Evolutionary conservation across 2,113 vertebrate species (phyloP).

Genomic region (Salminus brasiliensis): DNA sequence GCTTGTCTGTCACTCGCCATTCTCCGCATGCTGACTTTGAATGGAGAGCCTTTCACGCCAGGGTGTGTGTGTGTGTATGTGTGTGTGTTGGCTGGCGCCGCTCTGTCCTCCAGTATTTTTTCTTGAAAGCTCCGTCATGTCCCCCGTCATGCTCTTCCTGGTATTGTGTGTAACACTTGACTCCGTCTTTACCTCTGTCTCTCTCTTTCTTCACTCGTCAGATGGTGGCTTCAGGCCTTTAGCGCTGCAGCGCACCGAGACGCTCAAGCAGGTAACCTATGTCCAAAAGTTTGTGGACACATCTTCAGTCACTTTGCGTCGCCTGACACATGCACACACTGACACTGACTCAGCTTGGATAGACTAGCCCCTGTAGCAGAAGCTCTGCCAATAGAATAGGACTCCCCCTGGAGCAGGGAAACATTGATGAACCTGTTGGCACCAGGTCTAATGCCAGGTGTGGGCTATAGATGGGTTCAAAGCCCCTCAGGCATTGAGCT

Average conservation of each 20-base stretch:
- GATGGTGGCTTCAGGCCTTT: slow-evolving; percentile 17
- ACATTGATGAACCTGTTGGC: too few relatives aligned
- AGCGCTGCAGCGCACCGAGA: background rate
- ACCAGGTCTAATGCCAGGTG: too few relatives aligned
- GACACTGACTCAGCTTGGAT: too few relatives aligned
- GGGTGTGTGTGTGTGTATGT: slow-evolving; percentile 49
- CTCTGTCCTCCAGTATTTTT: slow-evolving; percentile 67
- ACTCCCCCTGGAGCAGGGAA: too few relatives aligned
- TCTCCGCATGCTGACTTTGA: slow-evolving; percentile 70
- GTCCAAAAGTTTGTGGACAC: too few relatives aligned
- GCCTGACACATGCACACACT: too few relatives aligned
- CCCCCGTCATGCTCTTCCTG: slow-evolving; percentile 23
- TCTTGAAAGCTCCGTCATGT: slow-evolving; percentile 55
- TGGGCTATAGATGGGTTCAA: too few relatives aligned
- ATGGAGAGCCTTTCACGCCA: slow-evolving; percentile 62
- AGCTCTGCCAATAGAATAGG: too few relatives aligned
- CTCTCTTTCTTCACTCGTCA: slow-evolving; percentile 25
- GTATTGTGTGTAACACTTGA: slow-evolving; percentile 55
- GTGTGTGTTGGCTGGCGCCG: slow-evolving; percentile 66
- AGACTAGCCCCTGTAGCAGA: too few relatives aligned
- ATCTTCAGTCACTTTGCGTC: too few relatives aligned
- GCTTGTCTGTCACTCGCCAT: slow-evolving; percentile 72
- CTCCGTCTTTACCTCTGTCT: slow-evolving; percentile 39
- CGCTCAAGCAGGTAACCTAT: background rate
- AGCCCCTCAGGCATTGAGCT: too few relatives aligned